Evolutionary conservation across 2,113 vertebrate species (phyloP).

Genomic region (Myanophis thanlyinensis): DNA sequence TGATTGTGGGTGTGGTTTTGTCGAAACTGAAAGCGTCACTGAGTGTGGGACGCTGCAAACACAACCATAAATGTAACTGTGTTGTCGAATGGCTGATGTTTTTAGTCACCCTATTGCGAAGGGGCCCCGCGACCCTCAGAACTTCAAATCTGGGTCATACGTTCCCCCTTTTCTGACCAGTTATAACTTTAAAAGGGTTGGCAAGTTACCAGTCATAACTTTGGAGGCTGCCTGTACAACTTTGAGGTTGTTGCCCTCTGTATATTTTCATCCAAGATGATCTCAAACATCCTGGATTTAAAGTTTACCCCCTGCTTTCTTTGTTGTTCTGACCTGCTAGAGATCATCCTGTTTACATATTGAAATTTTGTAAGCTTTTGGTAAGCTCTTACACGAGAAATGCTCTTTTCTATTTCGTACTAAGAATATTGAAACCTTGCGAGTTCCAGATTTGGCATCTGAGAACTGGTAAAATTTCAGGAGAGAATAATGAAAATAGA

Average conservation of each 20-base stretch:
- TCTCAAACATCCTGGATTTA: neutral
- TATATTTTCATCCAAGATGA: neutral
- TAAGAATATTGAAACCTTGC: neutral
- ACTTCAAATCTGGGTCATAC: too few species aligned
- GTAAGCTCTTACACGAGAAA: neutral
- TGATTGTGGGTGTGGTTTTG: too few species aligned
- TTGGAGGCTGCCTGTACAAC: neutral
- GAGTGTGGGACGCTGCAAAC: too few species aligned
- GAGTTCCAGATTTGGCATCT: neutral
- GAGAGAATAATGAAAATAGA: neutral
- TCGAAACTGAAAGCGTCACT: too few species aligned
- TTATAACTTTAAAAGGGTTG: too few species aligned
- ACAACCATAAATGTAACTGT: too few species aligned
- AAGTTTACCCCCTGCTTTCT: neutral
- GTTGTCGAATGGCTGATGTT: too few species aligned
- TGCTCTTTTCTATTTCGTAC: neutral
- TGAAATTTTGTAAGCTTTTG: neutral
- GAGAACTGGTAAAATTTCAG: neutral
- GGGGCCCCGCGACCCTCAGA: too few species aligned
- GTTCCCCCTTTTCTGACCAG: too few species aligned
- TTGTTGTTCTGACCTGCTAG: neutral
- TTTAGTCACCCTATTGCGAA: too few species aligned
- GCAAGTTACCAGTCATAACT: too few species aligned
- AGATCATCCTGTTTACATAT: neutral
- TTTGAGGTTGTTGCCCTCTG: neutral